Conservation (phyloP, 2,113 vertebrate genomes). For the Lophius piscatorius region DNA sequence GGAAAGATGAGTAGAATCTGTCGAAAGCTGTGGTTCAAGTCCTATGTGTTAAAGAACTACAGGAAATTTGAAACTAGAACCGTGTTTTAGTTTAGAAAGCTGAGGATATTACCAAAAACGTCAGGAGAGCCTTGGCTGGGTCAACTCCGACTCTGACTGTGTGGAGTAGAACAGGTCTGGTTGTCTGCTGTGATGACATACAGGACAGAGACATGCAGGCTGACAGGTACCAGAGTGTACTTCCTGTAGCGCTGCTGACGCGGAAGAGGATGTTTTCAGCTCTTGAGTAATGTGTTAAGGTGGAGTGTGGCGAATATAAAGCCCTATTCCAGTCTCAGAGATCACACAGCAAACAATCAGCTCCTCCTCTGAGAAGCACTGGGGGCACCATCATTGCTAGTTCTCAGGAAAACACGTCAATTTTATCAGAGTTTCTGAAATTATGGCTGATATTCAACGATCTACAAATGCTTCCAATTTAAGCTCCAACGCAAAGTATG, state of each 20-base stretch:
- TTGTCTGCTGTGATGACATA: constrained; percentile 6
- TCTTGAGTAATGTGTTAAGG: not conserved
- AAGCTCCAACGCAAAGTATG: not conserved
- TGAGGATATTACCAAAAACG: not conserved
- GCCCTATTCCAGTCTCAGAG: not conserved
- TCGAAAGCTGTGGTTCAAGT: constrained; percentile 12
- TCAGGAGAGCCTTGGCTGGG: not conserved
- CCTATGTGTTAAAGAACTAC: constrained; percentile 1
- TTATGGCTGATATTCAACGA: constrained; percentile 13
- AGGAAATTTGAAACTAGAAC: not conserved
- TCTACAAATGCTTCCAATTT: constrained; percentile 13
- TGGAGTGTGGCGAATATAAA: not conserved
- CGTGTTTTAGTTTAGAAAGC: not conserved
- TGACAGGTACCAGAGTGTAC: not conserved
- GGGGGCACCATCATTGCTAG: constrained; percentile 15
- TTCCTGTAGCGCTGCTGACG: constrained; percentile 28
- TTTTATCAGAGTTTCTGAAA: constrained; percentile 9
- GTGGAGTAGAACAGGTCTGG: constrained; percentile 29
- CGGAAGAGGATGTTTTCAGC: constrained; percentile 16
- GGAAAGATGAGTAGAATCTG: not conserved
- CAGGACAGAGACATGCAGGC: constrained; percentile 1
- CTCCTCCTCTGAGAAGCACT: constrained; percentile 1
- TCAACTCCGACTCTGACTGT: constrained; percentile 6
- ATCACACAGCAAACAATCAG: not conserved
- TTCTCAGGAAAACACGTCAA: not conserved